Evolutionary conservation across 2,888 invertebrate genomes (phyloP).

Genomic region (Dryadula phaetusa): DNA sequence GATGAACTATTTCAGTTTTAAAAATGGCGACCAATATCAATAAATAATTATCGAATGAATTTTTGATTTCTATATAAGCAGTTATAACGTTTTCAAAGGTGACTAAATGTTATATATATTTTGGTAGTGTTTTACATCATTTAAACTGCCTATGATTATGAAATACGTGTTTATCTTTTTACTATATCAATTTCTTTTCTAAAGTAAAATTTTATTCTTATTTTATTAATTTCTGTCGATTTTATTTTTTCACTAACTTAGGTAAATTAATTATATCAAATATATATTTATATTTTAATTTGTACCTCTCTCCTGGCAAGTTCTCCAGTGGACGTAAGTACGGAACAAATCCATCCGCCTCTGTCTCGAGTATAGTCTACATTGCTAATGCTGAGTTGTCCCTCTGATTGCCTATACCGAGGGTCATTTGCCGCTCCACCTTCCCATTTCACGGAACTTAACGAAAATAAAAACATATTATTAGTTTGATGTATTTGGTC

Average conservation of each 20-base stretch:
- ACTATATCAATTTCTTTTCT: too few species aligned
- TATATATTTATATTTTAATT: neutral
- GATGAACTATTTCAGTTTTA: too few species aligned
- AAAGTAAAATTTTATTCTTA: too few species aligned
- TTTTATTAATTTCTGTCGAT: too few species aligned
- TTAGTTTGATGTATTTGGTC: too few species aligned
- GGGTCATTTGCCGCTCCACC: slow-evolving; percentile 78
- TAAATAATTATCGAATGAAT: neutral
- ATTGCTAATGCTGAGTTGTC: slow-evolving; percentile 85
- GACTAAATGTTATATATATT: slow-evolving; percentile 1
- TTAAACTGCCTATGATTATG: neutral
- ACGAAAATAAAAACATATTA: slow-evolving; percentile 46
- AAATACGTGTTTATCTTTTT: neutral
- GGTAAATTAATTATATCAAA: too few species aligned
- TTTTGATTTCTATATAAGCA: slow-evolving; percentile 1
- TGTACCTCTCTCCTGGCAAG: slow-evolving; percentile 89
- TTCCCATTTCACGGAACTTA: slow-evolving; percentile 88
- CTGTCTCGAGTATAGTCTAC: slow-evolving; percentile 88
- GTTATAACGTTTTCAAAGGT: neutral
- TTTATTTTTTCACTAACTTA: too few species aligned
- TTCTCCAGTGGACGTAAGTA: slow-evolving; percentile 89
- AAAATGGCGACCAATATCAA: neutral
- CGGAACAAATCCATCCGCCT: slow-evolving; percentile 91
- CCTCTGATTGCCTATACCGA: slow-evolving; percentile 81
- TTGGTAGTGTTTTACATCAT: neutral